Percentiles rank a stretch among this genome's conserved stretches.
phyloP scores from a whole-genome alignment of 2,888 invertebrate genomes.

The Oxytorus armatus region DNA sequence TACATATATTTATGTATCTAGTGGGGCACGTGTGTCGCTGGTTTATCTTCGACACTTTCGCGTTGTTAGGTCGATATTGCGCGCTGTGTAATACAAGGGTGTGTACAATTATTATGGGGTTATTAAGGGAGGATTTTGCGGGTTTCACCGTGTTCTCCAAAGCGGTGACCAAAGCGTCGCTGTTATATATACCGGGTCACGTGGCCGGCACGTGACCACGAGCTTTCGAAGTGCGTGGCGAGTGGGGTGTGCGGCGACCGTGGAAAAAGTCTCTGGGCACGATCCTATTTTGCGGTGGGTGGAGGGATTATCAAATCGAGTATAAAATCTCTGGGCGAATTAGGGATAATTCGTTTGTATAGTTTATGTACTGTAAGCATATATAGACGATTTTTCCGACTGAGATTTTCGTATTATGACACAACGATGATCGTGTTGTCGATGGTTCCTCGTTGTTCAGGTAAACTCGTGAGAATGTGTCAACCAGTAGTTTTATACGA shows the following conservation, averaged over 20 bases:
- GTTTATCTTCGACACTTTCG: conserved; percentile 45
- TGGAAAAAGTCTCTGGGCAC: conserved; percentile 42
- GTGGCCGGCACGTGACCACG: conserved; percentile 63
- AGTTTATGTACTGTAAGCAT: conserved; percentile 4
- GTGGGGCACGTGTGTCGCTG: background rate
- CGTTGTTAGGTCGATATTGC: conserved; percentile 26
- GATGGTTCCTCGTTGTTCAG: background rate
- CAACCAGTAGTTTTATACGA: background rate
- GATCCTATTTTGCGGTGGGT: conserved; percentile 43
- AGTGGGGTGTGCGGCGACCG: conserved; percentile 1
- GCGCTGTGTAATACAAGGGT: conserved; percentile 54
- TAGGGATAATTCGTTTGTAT: conserved; percentile 57
- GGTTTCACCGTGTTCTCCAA: conserved; percentile 41
- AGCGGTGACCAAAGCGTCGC: conserved; percentile 41
- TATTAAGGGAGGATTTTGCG: conserved; percentile 64
- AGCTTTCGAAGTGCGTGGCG: conserved; percentile 33
- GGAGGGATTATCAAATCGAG: conserved; percentile 33
- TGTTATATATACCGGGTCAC: conserved; percentile 45
- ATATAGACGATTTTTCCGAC: background rate
- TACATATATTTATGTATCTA: background rate
- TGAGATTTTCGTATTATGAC: background rate
- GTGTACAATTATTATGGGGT: conserved; percentile 70
- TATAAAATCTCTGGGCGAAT: conserved; percentile 51
- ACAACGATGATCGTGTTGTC: conserved; percentile 25
- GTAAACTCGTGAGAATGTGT: conserved; percentile 15